Evolutionary conservation across 1,140 invertebrate species (phyloP).

Genomic region (Meloidogyne chitwoodi): DNA sequence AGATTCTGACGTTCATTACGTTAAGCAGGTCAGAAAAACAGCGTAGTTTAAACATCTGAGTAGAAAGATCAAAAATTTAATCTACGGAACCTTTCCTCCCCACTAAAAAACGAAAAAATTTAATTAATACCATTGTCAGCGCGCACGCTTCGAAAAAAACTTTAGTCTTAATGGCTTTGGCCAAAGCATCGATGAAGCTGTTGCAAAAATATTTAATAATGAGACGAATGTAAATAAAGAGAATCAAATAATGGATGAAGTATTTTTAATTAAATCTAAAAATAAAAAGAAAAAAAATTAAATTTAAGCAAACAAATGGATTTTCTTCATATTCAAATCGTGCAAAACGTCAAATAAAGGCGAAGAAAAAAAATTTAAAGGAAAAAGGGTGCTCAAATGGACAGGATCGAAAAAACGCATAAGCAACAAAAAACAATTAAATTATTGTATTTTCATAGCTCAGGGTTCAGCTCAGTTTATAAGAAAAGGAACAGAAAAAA

Average conservation of each 20-base stretch:
- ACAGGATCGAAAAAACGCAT: neutral
- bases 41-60: neutral
- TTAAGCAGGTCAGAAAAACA: conserved; percentile 34
- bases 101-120: neutral
- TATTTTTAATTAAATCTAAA: neutral
- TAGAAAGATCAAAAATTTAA: too few relatives aligned
- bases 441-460: neutral
- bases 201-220: conserved; percentile 35
- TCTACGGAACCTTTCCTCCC: too few relatives aligned
- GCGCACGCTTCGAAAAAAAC: conserved; percentile 39
- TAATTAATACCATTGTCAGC: conserved; percentile 23
- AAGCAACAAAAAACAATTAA: neutral
- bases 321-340: neutral
- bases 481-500: neutral
- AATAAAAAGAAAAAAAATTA: neutral
- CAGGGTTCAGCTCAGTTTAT: neutral
- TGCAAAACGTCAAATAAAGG: neutral
- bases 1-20: conserved; percentile 49
- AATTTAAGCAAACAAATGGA: neutral
- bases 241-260: neutral
- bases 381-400: neutral
- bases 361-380: neutral
- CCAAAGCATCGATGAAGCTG: conserved; percentile 42
- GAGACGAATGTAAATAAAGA: neutral
- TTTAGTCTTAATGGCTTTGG: conserved; percentile 49